Percentiles rank a stretch among this genome's conserved stretches.
phyloP scores from a whole-genome alignment of 2,797 vertebrate genomes.

The Geotrypetes seraphini region DNA sequence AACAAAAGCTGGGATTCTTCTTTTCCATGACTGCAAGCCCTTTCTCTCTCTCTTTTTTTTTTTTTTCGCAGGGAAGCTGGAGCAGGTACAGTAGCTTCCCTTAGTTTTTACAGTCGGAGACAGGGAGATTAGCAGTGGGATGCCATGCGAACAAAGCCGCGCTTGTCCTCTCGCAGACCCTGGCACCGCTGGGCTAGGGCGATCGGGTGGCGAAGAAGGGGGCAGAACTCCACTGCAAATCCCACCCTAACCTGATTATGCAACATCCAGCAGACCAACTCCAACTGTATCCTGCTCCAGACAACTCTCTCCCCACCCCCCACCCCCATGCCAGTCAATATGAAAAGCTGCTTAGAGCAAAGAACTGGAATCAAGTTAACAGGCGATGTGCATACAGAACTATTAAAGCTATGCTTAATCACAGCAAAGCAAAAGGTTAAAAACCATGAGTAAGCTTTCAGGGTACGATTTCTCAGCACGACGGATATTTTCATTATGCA shows the following conservation, averaged over 20 bases:
- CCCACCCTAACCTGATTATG: background rate
- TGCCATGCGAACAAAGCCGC: conserved; percentile 4
- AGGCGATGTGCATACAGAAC: conserved; percentile 17
- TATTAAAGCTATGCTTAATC: conserved; percentile 20
- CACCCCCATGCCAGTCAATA: too few relatives aligned
- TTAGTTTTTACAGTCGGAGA: conserved; percentile 7
- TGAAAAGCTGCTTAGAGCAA: too few relatives aligned
- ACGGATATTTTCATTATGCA: too few relatives aligned
- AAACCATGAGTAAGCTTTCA: conserved; percentile 40
- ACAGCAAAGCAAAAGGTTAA: conserved; percentile 3
- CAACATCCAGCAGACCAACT: too few relatives aligned
- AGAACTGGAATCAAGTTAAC: background rate
- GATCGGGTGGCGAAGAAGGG: background rate
- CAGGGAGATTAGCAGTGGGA: background rate
- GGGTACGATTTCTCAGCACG: too few relatives aligned
- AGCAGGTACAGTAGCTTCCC: background rate
- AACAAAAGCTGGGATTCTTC: background rate
- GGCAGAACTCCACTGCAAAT: background rate
- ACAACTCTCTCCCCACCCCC: too few relatives aligned
- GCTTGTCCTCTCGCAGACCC: background rate
- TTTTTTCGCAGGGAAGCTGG: conserved; percentile 10
- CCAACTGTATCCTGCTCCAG: too few relatives aligned
- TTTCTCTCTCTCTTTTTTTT: too few relatives aligned
- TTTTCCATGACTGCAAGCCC: conserved; percentile 27
- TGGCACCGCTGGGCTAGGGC: conserved; percentile 3